Percentiles rank a stretch among this genome's conserved stretches.
These are phyloP conservation scores for Acrocephalus arundinaceus DNA, from an alignment of 2,113 vertebrate genomes.

Conservation along the genomic window DNA sequence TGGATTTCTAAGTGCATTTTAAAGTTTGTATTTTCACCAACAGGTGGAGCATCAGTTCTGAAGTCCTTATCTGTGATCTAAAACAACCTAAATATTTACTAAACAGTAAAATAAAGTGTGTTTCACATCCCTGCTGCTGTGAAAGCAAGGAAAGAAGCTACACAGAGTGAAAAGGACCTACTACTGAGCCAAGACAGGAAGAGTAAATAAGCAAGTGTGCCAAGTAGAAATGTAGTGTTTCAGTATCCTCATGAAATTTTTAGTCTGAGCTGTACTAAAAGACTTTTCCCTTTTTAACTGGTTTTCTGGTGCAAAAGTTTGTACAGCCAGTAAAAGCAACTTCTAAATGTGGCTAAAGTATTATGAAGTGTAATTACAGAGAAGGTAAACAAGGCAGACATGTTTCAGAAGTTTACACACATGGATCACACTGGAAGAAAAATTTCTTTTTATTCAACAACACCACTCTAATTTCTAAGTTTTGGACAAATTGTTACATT, in stretches of 20 bases:
- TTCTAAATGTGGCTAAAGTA: not conserved
- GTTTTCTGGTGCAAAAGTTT: not conserved
- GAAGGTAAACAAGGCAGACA: not conserved
- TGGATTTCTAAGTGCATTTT: not conserved
- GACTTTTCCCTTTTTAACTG: not conserved
- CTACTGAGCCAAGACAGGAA: not conserved
- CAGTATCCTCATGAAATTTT: not conserved
- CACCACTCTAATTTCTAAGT: not conserved
- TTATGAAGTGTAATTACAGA: not conserved
- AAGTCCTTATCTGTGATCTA: not conserved
- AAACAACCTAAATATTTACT: not conserved
- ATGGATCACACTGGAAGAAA: not conserved
- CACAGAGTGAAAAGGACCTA: not conserved
- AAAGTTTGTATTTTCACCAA: not conserved
- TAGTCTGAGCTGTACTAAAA: not conserved
- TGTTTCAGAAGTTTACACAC: not conserved
- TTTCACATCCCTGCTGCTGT: not conserved
- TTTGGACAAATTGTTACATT: not conserved
- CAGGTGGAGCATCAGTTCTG: constrained; percentile 22
- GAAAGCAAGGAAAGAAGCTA: not conserved
- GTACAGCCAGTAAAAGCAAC: not conserved
- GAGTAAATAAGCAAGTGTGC: not conserved
- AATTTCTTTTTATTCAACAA: not conserved
- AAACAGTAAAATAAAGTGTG: not conserved
- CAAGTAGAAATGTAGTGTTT: not conserved